Conservation (phyloP, 2,113 vertebrate species). For the Rana temporaria region DNA sequence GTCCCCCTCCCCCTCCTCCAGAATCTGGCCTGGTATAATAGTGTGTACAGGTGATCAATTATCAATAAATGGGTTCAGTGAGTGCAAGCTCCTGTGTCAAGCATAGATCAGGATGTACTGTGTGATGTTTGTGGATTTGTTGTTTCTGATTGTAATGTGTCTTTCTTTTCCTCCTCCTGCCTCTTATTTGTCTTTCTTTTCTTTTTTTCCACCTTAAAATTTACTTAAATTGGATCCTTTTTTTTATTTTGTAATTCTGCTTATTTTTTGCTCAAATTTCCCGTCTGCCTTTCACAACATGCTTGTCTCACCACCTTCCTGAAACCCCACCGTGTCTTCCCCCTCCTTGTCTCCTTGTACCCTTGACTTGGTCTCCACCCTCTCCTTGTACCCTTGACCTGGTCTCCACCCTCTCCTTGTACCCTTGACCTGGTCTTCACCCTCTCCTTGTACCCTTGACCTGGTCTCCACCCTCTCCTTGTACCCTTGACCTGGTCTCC, state of each 20-base stretch:
- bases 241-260: constrained; percentile 22
- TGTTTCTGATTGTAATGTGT: constrained; percentile 48
- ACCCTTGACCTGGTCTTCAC: neutral
- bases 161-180: constrained; percentile 50
- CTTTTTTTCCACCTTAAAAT: constrained; percentile 7
- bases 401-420: no score
- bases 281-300: no score
- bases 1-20: no score
- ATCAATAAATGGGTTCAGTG: no score
- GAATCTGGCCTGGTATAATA: no score
- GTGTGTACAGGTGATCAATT: no score
- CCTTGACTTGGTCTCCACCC: neutral
- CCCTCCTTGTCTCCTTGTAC: constrained; percentile 11
- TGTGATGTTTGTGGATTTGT: constrained; percentile 47
- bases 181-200: constrained; percentile 10
- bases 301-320: neutral
- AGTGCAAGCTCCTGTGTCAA: constrained; percentile 12
- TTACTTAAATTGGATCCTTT: constrained; percentile 5
- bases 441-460: neutral
- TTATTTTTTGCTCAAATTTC: neutral
- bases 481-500: no score
- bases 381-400: no score
- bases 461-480: no score
- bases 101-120: neutral
- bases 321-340: neutral